Evolutionary conservation across 2,113 vertebrate species (phyloP).

Genomic region (Apteryx owenii): DNA sequence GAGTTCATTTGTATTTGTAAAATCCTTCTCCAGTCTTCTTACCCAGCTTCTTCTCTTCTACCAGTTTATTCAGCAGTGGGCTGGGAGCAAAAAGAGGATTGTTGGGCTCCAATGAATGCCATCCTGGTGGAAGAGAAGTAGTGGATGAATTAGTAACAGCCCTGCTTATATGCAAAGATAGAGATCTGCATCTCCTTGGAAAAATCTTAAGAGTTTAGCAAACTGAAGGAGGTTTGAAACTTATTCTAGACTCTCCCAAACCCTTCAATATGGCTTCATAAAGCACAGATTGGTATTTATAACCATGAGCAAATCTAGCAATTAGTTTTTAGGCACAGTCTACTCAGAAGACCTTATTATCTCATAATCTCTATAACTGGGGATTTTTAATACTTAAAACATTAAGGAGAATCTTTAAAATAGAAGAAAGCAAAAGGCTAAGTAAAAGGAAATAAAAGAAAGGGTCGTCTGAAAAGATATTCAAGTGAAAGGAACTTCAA

Average conservation of each 20-base stretch:
- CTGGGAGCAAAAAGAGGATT: conserved; percentile 88
- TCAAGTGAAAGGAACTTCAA: not conserved
- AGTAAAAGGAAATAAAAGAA: not conserved
- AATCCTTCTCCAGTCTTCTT: conserved; percentile 95
- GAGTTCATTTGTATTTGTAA: conserved; percentile 90
- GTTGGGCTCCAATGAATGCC: conserved; percentile 82
- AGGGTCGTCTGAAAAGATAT: not conserved
- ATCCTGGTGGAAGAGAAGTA: conserved; percentile 80
- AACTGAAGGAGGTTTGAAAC: not conserved
- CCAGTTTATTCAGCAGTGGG: conserved; percentile 86
- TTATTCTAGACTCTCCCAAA: not conserved
- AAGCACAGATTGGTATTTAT: not conserved
- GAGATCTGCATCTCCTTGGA: not conserved
- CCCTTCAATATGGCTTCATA: not conserved
- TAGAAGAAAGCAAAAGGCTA: not conserved
- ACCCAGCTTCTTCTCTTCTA: conserved; percentile 91
- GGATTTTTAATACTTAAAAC: not conserved
- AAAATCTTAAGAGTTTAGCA: not conserved
- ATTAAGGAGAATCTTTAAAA: not conserved
- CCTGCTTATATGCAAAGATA: not conserved
- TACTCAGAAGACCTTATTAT: not conserved
- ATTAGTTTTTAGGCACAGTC: not conserved
- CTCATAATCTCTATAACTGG: not conserved
- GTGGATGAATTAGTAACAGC: not conserved
- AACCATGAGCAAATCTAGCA: not conserved